Conservation (phyloP, 2,113 vertebrate genomes). For the Microcebus tavaratra region DNA sequence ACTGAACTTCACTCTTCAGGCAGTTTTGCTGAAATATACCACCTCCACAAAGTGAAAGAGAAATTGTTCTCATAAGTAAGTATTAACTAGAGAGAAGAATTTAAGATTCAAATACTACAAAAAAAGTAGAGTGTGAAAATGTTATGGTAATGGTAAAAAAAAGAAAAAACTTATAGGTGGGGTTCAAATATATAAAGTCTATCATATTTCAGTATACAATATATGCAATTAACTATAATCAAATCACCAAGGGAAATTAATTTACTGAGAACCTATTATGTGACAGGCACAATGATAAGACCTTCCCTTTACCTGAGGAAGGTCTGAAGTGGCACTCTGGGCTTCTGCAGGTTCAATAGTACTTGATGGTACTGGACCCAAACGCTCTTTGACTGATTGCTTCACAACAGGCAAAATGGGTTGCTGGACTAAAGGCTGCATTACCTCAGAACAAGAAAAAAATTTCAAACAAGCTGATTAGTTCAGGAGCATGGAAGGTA, state of each 20-base stretch:
- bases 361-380: constrained; percentile 91
- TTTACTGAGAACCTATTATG: constrained; percentile 1
- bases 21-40: constrained; percentile 38
- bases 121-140: constrained; percentile 29
- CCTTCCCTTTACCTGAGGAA: constrained; percentile 86
- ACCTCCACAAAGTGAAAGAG: constrained; percentile 51
- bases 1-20: constrained; percentile 48
- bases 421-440: constrained; percentile 86
- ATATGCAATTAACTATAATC: constrained; percentile 29
- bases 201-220: constrained; percentile 53
- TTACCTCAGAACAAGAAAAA: constrained; percentile 78
- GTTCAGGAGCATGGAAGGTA: background rate
- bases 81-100: constrained; percentile 46
- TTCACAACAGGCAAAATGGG: constrained; percentile 88
- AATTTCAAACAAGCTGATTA: constrained; percentile 36
- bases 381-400: constrained; percentile 96
- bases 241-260: constrained; percentile 25
- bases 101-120: constrained; percentile 59
- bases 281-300: background rate
- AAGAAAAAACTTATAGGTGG: background rate
- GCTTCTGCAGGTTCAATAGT: constrained; percentile 90
- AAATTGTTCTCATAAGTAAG: constrained; percentile 41
- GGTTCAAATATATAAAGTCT: background rate
- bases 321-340: constrained; percentile 85
- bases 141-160: background rate